Evolutionary conservation across 92 coral and sea anemone genomes (phyloP).

Genomic region (Hydrozoanthus gracilis): DNA sequence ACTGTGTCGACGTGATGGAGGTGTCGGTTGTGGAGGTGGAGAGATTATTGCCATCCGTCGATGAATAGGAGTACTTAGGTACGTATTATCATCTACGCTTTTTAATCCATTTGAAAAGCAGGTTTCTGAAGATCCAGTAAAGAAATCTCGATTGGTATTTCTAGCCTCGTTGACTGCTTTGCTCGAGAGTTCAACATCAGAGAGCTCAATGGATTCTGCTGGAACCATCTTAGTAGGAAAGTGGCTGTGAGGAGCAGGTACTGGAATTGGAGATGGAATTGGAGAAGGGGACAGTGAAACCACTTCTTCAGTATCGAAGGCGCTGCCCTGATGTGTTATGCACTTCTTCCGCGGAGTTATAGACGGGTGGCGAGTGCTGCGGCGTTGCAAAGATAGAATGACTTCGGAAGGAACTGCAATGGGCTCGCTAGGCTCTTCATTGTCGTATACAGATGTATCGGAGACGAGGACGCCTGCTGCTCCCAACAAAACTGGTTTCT

Average conservation of each 20-base stretch:
- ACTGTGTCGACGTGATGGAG: slow-evolving; percentile 67
- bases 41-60: slow-evolving; percentile 89
- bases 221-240: slow-evolving; percentile 6
- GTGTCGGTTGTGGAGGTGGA: slow-evolving; percentile 77
- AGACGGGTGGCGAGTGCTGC: slow-evolving; percentile 84
- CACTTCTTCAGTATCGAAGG: slow-evolving; percentile 48
- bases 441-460: slow-evolving; percentile 79
- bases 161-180: slow-evolving; percentile 54
- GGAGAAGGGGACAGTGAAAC: slow-evolving; percentile 34
- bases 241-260: not conserved
- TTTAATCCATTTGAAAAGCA: slow-evolving; percentile 84
- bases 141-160: not conserved
- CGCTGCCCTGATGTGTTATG: slow-evolving; percentile 43
- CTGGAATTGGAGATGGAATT: not conserved
- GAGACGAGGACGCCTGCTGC: slow-evolving; percentile 98
- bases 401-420: slow-evolving; percentile 56
- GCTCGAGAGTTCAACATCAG: slow-evolving; percentile 54
- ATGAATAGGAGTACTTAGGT: slow-evolving; percentile 84
- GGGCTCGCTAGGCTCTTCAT: slow-evolving; percentile 55
- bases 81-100: slow-evolving; percentile 85
- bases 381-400: slow-evolving; percentile 58
- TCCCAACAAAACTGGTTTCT: slow-evolving; percentile 89
- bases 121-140: slow-evolving; percentile 20
- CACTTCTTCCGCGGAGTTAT: slow-evolving; percentile 75
- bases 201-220: slow-evolving; percentile 9